Base-by-base conservation (phyloP, 2,113 vertebrate species). In the Melanerpes formicivorus region DNA sequence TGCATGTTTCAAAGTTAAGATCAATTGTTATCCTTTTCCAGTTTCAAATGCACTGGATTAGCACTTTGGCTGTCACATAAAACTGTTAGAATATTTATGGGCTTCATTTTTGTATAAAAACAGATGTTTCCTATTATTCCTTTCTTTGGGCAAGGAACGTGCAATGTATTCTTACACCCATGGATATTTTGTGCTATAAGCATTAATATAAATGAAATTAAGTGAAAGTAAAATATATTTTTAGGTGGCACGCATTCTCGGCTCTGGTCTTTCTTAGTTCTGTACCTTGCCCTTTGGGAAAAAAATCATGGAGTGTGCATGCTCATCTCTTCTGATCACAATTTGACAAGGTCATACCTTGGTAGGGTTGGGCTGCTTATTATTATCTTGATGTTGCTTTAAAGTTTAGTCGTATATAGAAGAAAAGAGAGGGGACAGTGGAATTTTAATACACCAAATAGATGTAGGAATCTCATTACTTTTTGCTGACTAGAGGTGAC, bases 321-420 rank as follows among this genome's bases (percentile, higher is more conserved):
- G 65, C 65, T 95, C 70, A 52, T 93, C 73, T 93, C 85, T 94
- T 91, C 88, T 90, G 88, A 94, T 93, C 54, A 30, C 66, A 80
- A 71, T 92, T 93, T 96, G 90, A 90, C 93, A 93, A 94, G 86
- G 93, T 95, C 90, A 46, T 85, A 76, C 73, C 73, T 88, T 88
- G 69, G 72, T 83, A 87, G 71, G 50, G 80, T 80, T 93, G 79
- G 79, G 26, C 69, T 94, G 76, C 83, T 79, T 96, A 25, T 93
- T 94, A 85, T 92, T 90, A 67, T 90, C 70, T 84, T 90, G 93
- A 78, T 91, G 32, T 70, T 88, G n/a, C 73, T 95, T 92, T 80
- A 88, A 77, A 85, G 83, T 91, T 30, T 93, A 78, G 88, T 76
- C 32, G 13, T 46, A 30, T 92, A 14, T 27, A 21, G 77, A 34